Base-by-base conservation (phyloP, 2,888 invertebrate species). In the Syrphus vitripennis region DNA sequence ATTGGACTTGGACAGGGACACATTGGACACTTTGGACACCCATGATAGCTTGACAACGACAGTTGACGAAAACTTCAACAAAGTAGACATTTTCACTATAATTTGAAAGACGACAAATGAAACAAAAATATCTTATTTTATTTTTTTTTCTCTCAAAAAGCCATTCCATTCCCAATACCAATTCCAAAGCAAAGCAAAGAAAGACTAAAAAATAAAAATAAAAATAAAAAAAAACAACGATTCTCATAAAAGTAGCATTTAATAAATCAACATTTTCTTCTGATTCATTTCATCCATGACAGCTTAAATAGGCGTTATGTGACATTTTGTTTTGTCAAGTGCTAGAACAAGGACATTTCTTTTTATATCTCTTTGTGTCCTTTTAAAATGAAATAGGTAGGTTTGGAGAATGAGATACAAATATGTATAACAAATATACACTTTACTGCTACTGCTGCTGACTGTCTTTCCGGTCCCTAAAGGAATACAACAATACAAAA, bases 201-300 rank as follows among this genome's bases (percentile, higher is more conserved):
- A 75, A n/a, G 14, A 26, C 24, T 7, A 53, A 9, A 24, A 50
- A 50, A n/a, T 19, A 48, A 48, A 21, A 48, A 55, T n/a, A 31
- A 63, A 74, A 26, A 61, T 45, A 48, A 67, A 70, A 45, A 19
- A 34, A 9, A 67, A 67, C 21, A 67, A 81, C 71, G 69, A 84
- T 81, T 84, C 80, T 59, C 72, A 81, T 81, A 81, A 84, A 84
- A 84, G 72, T 76, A 82, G 57, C 77, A 74, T 86, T 86, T 86
- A 86, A 86, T 86, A 86, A 86, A 86, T 86, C 86, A 86, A 82
- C 86, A 74, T 82, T 86, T 65, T 82, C 57, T 72, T 86, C 77
- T 74, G 86, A 82, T 74, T 86, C 86, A 82, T 86, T 86, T 86
- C 80, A 84, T 72, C 59, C 77, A 45, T 86, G 86, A 78, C 86